Base-by-base conservation (phyloP, 2,113 vertebrate species). In the Chauna torquata region DNA sequence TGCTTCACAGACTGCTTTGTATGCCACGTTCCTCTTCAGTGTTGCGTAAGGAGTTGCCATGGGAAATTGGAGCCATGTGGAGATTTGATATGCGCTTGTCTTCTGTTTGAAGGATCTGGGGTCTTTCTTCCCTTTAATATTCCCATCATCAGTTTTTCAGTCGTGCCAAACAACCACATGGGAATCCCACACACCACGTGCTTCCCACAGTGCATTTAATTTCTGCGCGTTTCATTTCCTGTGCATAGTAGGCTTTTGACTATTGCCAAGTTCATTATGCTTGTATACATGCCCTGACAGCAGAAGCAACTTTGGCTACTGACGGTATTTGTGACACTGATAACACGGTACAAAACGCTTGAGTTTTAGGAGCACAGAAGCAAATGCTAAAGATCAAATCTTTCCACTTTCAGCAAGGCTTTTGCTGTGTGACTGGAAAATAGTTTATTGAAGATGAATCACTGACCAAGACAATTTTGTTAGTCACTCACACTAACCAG, bases 361-460 rank as follows among this genome's bases (percentile, higher is more conserved):
- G 36, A 92, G 66, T 78, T 69, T 57, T 70, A 95, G 94, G 72
- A 97, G 71, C 59, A 82, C 42, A 44, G 38, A 86, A 69, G 89
- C 84, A 1, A 88, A 86, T 79, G 74, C 80, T 82, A 94, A 86
- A 95, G 97, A 92, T 88, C 93, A 97, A 91, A 94, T 93, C 70
- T 97, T 96, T 95, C 85, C 86, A 8, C 96, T 97, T 72, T 95
- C 92, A 81, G 91, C 95, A 94, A 82, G 42, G 25, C 47, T 97
- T 95, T 91, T 95, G 93, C 94, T 95, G 59, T 86, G 87, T 97
- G 94, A 96, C 93, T 96, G 98, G 97, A 98, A 98, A 98, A 98
- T 77, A 90, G 4, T 30, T 97, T 94, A 88, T 88, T 90, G 82
- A 96, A 96, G 95, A 97, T 98, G 97, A 98, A 97, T 98, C 98